phyloP scores from a whole-genome alignment of 2,888 invertebrate species.

The Dromius quadrimaculatus region DNA sequence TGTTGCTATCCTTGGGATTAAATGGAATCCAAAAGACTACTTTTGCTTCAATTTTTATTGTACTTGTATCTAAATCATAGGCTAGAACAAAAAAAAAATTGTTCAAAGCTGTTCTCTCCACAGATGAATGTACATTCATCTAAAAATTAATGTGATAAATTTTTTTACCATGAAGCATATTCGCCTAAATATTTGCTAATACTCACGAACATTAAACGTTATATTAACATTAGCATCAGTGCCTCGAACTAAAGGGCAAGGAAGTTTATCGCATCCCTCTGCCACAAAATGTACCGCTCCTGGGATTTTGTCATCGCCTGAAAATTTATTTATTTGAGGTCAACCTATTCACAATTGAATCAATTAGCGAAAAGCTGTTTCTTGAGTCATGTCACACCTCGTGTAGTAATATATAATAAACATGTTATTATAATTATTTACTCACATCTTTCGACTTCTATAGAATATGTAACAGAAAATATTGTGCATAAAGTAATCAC shows the following conservation, averaged over 20 bases:
- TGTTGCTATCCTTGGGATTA: slow-evolving; percentile 17
- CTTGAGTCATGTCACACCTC: no score
- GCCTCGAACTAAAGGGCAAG: slow-evolving; percentile 26
- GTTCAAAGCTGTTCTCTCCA: background rate
- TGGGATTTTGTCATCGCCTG: background rate
- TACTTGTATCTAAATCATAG: slow-evolving; percentile 15
- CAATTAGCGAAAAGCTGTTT: no score
- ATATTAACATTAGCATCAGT: slow-evolving; percentile 29
- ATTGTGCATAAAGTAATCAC: no score
- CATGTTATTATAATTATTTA: no score
- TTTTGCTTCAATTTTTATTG: slow-evolving; percentile 26
- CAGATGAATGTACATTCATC: background rate
- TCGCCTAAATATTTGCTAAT: background rate
- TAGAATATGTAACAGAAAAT: no score
- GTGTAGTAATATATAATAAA: no score
- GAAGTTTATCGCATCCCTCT: slow-evolving; percentile 19
- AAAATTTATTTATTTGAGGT: background rate
- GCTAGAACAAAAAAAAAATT: slow-evolving; percentile 11
- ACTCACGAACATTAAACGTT: slow-evolving; percentile 41
- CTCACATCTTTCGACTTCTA: no score
- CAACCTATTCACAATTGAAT: no score
- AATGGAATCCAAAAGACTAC: slow-evolving; percentile 27
- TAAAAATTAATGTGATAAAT: background rate
- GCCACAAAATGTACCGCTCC: background rate
- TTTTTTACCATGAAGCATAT: background rate